Evolutionary conservation across 2,797 vertebrate genomes (phyloP), one percentile per base, ranked within the genome.

Genomic region (Anguilla megastoma): DNA sequence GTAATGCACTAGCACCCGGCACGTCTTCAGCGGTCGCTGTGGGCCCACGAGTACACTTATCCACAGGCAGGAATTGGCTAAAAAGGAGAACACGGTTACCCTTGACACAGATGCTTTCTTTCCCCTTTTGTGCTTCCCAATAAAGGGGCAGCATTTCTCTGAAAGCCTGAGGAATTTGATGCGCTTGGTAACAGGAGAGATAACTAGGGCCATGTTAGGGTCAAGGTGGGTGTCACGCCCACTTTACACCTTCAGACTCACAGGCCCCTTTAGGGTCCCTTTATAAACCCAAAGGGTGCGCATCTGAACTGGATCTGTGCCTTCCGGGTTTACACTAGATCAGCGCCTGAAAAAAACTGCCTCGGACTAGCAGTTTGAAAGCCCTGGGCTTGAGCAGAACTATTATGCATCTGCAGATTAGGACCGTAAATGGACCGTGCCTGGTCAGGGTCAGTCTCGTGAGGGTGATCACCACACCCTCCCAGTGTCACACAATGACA

Each of bases 11-110:
- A 24, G 18, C 21, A 82, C 45, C 45, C 7, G 27, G 83, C n/a
- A 84, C 10, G 4, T 84, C 50, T 58, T 54, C 50, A 14, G 54
- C 18, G 0, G 6, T n/a, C 6, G n/a, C 45, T 58, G 8, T 5
- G n/a, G 52, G 79, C 79, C 79, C 79, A 16, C 4, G 27, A 58
- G 83, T 33, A 52, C 83, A 84, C 83, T 84, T 58, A 84, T 33
- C 50, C 83, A 10, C 24, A 52, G 48, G 54, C 24, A 54, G 27
- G 50, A 58, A 84, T 54, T 5, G 52, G 30, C 83, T 82, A 48
- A 82, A 82, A 48, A 50, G 79, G 7, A 50, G 79, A 82, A 33
- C 41, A 50, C 27, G 9, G 79, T 82, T 82, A 48, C 24, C 41
- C 79, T 50, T n/a, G 79, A 82, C 41, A n/a, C 6, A 14, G 45